phyloP scores from a whole-genome alignment of 2,797 vertebrate genomes.

The Rhinophrynus dorsalis region DNA sequence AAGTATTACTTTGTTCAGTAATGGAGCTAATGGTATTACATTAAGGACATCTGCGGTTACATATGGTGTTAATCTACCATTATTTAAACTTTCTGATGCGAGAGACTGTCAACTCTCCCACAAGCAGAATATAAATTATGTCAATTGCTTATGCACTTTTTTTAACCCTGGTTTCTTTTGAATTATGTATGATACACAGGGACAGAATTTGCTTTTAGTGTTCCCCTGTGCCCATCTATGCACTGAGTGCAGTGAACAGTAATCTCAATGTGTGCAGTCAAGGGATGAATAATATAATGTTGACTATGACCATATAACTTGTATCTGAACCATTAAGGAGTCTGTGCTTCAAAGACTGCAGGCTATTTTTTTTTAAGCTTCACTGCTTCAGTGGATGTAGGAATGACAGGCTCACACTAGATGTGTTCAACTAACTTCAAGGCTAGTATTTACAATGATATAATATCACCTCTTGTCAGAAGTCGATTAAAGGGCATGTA shows the following conservation, averaged over 20 bases:
- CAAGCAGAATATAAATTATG: constrained; percentile 74
- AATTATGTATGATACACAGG: constrained; percentile 89
- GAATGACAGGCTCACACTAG: constrained; percentile 38
- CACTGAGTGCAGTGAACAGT: constrained; percentile 65
- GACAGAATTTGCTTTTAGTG: constrained; percentile 82
- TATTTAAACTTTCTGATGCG: constrained; percentile 85
- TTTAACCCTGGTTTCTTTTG: constrained; percentile 86
- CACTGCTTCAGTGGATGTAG: constrained; percentile 38
- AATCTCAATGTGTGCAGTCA: constrained; percentile 65
- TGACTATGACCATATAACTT: constrained; percentile 55
- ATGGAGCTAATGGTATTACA: constrained; percentile 78
- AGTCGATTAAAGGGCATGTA: constrained; percentile 13
- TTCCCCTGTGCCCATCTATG: constrained; percentile 68
- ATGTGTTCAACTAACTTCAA: not conserved
- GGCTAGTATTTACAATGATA: constrained; percentile 30
- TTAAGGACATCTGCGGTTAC: constrained; percentile 69
- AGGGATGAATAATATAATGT: constrained; percentile 58
- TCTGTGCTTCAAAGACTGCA: constrained; percentile 23
- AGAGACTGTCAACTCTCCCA: constrained; percentile 65
- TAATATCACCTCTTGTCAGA: not conserved
- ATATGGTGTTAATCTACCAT: constrained; percentile 66
- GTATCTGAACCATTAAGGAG: constrained; percentile 47
- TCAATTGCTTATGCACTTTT: constrained; percentile 77
- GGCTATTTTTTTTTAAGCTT: constrained; percentile 47
- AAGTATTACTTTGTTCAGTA: constrained; percentile 62